phyloP scores from a whole-genome alignment of 2,113 vertebrate species.

The Python bivittatus region DNA sequence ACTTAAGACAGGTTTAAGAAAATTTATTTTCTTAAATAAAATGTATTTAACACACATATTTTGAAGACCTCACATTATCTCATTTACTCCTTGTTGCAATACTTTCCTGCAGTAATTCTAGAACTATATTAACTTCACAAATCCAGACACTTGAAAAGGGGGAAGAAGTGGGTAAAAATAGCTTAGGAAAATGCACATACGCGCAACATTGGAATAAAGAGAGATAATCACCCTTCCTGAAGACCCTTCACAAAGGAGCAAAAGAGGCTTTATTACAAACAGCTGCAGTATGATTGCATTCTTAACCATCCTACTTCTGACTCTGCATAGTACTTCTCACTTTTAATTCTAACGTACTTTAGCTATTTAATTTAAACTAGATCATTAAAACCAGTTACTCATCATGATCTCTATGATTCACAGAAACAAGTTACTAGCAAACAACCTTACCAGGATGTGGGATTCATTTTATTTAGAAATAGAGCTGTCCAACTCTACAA shows the following conservation, averaged over 20 bases:
- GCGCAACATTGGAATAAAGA: background rate
- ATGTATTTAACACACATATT: background rate
- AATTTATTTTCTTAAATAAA: background rate
- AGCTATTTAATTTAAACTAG: background rate
- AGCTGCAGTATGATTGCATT: background rate
- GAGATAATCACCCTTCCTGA: background rate
- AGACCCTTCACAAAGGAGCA: background rate
- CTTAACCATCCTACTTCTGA: background rate
- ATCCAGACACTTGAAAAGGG: background rate
- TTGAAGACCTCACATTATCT: background rate
- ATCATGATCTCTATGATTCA: background rate
- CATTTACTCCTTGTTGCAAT: background rate
- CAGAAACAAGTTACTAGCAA: background rate
- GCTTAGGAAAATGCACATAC: background rate
- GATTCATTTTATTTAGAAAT: background rate
- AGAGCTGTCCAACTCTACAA: background rate
- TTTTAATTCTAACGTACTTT: background rate
- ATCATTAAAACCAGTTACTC: background rate
- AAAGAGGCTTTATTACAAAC: background rate
- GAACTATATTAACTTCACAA: background rate
- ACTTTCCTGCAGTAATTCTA: background rate
- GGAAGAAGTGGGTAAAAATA: background rate
- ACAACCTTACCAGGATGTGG: background rate
- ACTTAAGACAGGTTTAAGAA: background rate
- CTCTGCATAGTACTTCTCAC: background rate